phyloP scores from a whole-genome alignment of 2,113 vertebrate genomes.

The Mixornis gularis region DNA sequence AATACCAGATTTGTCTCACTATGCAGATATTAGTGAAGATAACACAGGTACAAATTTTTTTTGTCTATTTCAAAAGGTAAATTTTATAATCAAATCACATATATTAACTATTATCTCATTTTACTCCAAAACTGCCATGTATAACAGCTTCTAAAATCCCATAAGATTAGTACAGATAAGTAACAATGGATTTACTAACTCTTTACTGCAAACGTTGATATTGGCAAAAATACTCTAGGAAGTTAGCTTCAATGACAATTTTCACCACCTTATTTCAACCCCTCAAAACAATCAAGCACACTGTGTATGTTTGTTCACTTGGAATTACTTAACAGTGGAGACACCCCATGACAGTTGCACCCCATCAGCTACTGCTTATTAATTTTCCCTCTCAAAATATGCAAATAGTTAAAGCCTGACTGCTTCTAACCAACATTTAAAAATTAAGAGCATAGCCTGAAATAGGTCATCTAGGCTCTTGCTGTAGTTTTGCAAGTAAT shows the following conservation, averaged over 20 bases:
- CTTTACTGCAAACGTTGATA: background rate
- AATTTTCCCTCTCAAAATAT: background rate
- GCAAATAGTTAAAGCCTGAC: background rate
- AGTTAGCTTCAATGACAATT: background rate
- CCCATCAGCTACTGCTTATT: background rate
- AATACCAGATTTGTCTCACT: background rate
- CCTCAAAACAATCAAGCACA: background rate
- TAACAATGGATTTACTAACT: background rate
- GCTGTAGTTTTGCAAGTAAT: background rate
- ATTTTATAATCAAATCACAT: background rate
- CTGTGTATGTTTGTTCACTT: background rate
- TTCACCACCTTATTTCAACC: background rate
- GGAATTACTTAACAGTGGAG: background rate
- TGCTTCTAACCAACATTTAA: background rate
- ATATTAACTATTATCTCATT: background rate
- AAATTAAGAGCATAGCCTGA: background rate
- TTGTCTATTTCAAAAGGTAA: background rate
- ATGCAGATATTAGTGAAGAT: background rate
- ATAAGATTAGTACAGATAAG: background rate
- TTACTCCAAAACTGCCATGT: background rate
- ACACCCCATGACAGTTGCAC: background rate
- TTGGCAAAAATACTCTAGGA: background rate
- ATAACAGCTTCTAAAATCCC: background rate
- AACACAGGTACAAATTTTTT: background rate
- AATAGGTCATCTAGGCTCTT: background rate